phyloP scores from a whole-genome alignment of 2,888 invertebrate genomes.

The Listrodromus nycthemerus region DNA sequence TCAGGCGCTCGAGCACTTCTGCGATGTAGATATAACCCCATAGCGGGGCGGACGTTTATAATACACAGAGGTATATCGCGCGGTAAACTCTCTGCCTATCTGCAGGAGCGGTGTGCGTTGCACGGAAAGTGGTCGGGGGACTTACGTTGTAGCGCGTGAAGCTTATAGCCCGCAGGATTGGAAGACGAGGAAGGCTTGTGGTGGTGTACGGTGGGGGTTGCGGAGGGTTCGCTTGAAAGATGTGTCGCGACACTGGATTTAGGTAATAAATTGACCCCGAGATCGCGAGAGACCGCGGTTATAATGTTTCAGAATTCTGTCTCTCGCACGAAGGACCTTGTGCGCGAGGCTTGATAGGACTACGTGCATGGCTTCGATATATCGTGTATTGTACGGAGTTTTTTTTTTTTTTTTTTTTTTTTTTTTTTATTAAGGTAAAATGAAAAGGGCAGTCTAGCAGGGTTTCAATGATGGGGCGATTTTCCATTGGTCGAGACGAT shows the following conservation, averaged over 20 bases:
- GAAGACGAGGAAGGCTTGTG: neutral
- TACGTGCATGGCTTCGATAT: neutral
- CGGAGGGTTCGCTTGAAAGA: slow-evolving; percentile 18
- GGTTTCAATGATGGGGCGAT: slow-evolving; percentile 31
- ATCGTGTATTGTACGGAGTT: neutral
- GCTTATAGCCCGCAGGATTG: slow-evolving; percentile 14
- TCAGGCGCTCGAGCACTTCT: slow-evolving; percentile 12
- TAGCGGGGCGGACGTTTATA: neutral
- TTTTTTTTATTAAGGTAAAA: neutral
- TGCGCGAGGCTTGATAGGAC: neutral
- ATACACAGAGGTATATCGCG: neutral
- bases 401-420: neutral
- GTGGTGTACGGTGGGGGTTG: slow-evolving; percentile 6
- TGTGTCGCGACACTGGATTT: slow-evolving; percentile 43
- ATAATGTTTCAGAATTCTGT: neutral
- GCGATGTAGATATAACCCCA: slow-evolving; percentile 16
- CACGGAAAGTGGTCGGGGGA: slow-evolving; percentile 6
- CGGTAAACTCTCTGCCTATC: slow-evolving; percentile 4
- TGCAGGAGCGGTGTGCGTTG: slow-evolving; percentile 7
- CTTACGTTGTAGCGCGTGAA: neutral
- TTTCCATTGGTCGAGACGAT: slow-evolving; percentile 46
- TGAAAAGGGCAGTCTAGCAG: neutral
- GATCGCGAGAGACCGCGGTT: neutral
- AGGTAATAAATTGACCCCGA: slow-evolving; percentile 35
- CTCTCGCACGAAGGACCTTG: neutral